Conservation (phyloP, 2,113 vertebrate genomes). For the Saccopteryx leptura region DNA sequence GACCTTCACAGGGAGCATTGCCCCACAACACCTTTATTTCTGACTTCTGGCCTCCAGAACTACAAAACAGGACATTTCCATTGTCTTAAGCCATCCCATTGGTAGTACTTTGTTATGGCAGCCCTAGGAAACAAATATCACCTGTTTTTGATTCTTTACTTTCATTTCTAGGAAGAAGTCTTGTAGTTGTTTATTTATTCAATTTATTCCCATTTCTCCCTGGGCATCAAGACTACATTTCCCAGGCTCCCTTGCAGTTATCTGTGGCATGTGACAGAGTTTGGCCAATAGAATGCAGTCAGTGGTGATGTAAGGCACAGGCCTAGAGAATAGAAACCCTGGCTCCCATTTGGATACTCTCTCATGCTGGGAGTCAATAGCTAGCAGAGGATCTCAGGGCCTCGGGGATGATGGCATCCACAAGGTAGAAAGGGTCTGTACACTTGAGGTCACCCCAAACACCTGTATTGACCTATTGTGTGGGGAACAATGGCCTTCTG, state of each 20-base stretch:
- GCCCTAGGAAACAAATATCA: neutral
- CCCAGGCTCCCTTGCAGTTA: neutral
- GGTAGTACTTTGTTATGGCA: neutral
- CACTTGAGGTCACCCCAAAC: neutral
- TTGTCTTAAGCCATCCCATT: neutral
- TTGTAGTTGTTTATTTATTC: neutral
- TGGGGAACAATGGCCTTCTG: neutral
- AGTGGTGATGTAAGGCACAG: accelerated
- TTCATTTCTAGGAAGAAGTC: neutral
- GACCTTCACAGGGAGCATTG: neutral
- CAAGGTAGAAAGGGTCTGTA: neutral
- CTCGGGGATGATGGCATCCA: neutral
- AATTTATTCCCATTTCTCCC: too few relatives aligned
- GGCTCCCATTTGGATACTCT: accelerated
- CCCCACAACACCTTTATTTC: neutral
- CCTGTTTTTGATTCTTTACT: neutral
- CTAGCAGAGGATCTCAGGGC: too few relatives aligned
- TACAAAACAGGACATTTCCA: accelerated
- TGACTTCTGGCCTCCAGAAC: neutral
- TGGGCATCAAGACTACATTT: neutral
- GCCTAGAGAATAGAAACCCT: neutral
- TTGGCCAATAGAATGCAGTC: neutral
- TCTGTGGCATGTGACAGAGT: neutral
- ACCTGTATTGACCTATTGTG: neutral
- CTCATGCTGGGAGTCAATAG: neutral